These are phyloP conservation scores for Coracopsis vasa DNA, from an alignment of 2,113 vertebrate genomes.

Conservation along the genomic window DNA sequence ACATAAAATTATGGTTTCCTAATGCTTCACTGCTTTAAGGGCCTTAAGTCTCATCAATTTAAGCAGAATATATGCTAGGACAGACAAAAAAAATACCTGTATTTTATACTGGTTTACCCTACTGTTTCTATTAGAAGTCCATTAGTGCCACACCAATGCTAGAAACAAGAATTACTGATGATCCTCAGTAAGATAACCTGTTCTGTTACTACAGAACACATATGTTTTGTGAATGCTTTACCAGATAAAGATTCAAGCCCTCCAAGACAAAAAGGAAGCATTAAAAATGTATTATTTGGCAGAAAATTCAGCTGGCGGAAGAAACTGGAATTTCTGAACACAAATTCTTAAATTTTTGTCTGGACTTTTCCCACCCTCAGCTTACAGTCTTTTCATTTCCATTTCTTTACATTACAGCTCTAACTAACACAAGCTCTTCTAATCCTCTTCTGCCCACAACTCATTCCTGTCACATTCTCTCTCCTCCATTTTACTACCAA, in stretches of 20 bases:
- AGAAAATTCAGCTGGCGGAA: not conserved
- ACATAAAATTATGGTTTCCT: not conserved
- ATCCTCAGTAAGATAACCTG: not conserved
- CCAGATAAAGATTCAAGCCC: not conserved
- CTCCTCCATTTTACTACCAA: not conserved
- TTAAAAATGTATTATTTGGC: not conserved
- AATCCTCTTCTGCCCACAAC: not conserved
- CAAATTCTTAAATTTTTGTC: not conserved
- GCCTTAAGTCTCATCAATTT: not conserved
- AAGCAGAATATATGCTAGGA: not conserved
- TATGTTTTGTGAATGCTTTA: not conserved
- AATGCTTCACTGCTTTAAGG: not conserved
- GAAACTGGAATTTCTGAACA: not conserved
- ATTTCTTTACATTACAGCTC: not conserved
- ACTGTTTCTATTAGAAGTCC: not conserved
- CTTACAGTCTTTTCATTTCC: not conserved
- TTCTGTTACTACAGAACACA: not conserved
- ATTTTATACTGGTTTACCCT: not conserved
- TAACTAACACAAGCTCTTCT: not conserved
- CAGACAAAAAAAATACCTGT: not conserved
- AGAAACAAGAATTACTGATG: not conserved
- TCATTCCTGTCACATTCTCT: not conserved
- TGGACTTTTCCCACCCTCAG: not conserved
- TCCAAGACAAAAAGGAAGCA: not conserved
- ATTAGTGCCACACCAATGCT: not conserved